Base-by-base conservation (phyloP, 2,113 vertebrate species). In the Psettodes erumei region DNA sequence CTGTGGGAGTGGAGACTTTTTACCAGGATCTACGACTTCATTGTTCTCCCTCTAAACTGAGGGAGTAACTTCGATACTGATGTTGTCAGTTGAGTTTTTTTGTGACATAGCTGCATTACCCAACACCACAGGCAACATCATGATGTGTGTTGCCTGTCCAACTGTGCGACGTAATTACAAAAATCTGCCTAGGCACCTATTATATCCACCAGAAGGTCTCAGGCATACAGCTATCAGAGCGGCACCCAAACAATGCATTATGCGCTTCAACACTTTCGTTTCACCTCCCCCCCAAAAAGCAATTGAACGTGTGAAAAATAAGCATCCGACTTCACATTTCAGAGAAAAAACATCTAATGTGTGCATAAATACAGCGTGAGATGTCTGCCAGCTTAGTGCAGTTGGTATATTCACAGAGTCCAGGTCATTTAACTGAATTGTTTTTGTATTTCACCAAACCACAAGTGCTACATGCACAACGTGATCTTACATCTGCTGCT, bases 221-320 rank as follows among this genome's bases (percentile, higher is more conserved):
- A 9, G 37, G 33, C 37, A 53, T 8, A n/a, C n/a, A 43, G 21
- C 35, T 33, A 25, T 68, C 23, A 47, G n/a, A 55, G 25, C 37
- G 6, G 13, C 33, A 18, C 2, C 42, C 48, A 19, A 56, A 33
- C 25, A 54, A 43, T 13, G 18, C 48, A 55, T 54, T 15, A 47
- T 48, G 32, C 43, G 56, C 47, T 48, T 83, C 54, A 56, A 50
- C 62, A 38, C 50, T 51, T 13, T 84, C 4, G n/a, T 16, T 23
- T 79, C 71, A 66, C 58, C 53, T 82, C 58, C 56, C 58, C 48
- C 55, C 30, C 4, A 47, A 71, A 87, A 68, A 33, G 12, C 21
- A 45, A 53, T 9, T 42, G 23, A 53, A 62, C 43, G 40, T 82
- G 72, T 59, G 30, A 54, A 79, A 71, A 65, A 25, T 40, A 42